A percentile compares a stretch with the other conserved stretches of the same genome.
These are phyloP conservation scores for Malacoctenus gilli DNA, from an alignment of 2,797 vertebrate species.

Conservation along the genomic window DNA sequence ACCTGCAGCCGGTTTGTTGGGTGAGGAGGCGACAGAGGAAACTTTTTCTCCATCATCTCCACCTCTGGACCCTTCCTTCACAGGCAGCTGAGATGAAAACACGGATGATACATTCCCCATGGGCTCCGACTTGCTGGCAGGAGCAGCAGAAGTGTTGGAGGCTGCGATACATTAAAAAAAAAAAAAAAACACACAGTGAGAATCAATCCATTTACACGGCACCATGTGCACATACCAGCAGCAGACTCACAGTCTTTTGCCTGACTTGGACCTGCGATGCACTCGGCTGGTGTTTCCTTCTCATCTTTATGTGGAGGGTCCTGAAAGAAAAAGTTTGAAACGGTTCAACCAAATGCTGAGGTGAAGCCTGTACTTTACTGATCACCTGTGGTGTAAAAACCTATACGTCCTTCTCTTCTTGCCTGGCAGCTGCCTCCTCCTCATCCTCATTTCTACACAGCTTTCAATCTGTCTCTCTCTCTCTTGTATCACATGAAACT, in stretches of 20 bases:
- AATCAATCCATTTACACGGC: neutral
- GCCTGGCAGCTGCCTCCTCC: no score
- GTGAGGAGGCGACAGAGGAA: slow-evolving; percentile 51
- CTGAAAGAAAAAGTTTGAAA: slow-evolving; percentile 47
- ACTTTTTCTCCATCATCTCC: slow-evolving; percentile 55
- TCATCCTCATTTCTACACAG: no score
- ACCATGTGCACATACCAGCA: neutral
- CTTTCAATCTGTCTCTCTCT: no score
- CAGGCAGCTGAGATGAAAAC: slow-evolving; percentile 37
- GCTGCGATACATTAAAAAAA: slow-evolving; percentile 59
- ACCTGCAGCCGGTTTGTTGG: slow-evolving; percentile 74
- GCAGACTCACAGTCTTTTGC: slow-evolving; percentile 52
- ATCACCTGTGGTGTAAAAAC: no score
- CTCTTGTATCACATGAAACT: no score
- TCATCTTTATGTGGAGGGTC: slow-evolving; percentile 43
- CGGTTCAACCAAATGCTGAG: no score
- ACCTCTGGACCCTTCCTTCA: slow-evolving; percentile 36
- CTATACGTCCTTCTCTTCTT: no score
- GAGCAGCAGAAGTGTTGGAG: slow-evolving; percentile 23
- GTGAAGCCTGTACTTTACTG: no score
- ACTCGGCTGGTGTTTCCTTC: slow-evolving; percentile 35
- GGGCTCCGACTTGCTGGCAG: slow-evolving; percentile 47
- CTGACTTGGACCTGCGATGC: slow-evolving; percentile 48
- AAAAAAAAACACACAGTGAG: no score
- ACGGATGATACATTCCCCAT: slow-evolving; percentile 41